Evolutionary conservation across 1,140 invertebrate genomes (phyloP).

Genomic region (Cydia splendana): DNA sequence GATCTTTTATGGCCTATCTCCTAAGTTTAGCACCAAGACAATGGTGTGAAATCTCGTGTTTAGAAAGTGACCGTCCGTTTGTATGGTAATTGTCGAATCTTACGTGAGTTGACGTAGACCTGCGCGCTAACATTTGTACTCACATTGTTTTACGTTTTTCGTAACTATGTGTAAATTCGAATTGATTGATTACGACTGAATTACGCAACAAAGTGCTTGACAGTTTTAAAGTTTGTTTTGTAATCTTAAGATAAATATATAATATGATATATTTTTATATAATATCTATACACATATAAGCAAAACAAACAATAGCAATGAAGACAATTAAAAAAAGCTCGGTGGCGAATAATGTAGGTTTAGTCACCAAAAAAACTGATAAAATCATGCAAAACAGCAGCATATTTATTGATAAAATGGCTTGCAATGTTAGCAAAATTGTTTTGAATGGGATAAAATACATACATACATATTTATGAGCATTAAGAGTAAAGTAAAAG

Average conservation of each 20-base stretch:
- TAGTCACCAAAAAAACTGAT: too few relatives aligned
- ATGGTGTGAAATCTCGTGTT: slow-evolving; percentile 57
- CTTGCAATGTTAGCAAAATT: too few relatives aligned
- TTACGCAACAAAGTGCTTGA: neutral
- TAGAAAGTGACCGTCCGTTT: slow-evolving; percentile 73
- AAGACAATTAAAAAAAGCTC: too few relatives aligned
- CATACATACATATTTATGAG: too few relatives aligned
- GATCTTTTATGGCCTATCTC: slow-evolving; percentile 10
- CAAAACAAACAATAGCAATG: too few relatives aligned
- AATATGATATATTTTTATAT: too few relatives aligned
- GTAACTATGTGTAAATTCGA: slow-evolving; percentile 22
- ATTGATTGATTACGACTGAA: slow-evolving; percentile 23
- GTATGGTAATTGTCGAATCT: slow-evolving; percentile 68
- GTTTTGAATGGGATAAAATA: too few relatives aligned
- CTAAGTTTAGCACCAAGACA: slow-evolving; percentile 51
- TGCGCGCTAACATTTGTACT: slow-evolving; percentile 36
- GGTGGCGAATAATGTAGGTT: too few relatives aligned
- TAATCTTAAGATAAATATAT: neutral
- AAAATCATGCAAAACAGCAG: too few relatives aligned
- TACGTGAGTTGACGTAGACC: slow-evolving; percentile 60
- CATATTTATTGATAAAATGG: too few relatives aligned
- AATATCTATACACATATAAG: too few relatives aligned
- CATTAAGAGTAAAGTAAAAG: neutral
- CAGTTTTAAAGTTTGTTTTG: neutral
- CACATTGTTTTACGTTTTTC: slow-evolving; percentile 28